A percentile compares a stretch with the other conserved stretches of the same genome.
Conservation (phyloP, 1,140 invertebrate genomes). For the Aphis gossypii region DNA sequence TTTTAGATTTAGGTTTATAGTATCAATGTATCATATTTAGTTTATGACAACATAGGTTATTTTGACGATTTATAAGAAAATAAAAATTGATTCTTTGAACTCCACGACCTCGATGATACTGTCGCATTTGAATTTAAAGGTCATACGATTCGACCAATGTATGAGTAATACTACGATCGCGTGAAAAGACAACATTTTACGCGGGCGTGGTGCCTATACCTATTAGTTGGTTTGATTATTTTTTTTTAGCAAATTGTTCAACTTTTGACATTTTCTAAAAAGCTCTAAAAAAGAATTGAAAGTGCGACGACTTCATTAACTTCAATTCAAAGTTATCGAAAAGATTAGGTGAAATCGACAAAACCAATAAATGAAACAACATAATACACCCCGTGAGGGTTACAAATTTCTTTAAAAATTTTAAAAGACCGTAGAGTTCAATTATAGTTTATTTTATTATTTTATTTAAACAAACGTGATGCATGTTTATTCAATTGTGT, state of each 20-base stretch:
- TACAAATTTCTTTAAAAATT: not conserved
- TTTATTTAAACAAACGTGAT: not conserved
- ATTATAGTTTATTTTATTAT: not conserved
- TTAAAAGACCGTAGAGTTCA: not conserved
- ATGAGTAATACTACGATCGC: conserved; percentile 36
- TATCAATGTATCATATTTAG: not conserved
- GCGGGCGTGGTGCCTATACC: conserved; percentile 15
- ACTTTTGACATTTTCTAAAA: conserved; percentile 25
- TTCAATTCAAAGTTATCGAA: not conserved
- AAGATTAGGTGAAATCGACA: not conserved
- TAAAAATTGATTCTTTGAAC: conserved; percentile 25
- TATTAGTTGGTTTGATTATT: conserved; percentile 22
- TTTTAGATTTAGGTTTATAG: not conserved
- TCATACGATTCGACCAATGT: not conserved
- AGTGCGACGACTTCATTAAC: not conserved
- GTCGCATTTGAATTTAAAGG: not conserved
- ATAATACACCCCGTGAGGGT: not conserved
- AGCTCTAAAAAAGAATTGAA: not conserved
- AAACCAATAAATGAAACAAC: not conserved
- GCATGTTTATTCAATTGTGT: not conserved
- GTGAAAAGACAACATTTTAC: conserved; percentile 43
- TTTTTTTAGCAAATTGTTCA: conserved; percentile 21
- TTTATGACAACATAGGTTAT: not conserved
- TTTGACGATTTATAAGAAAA: not conserved
- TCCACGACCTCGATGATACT: not conserved